Percentiles rank a stretch among this genome's conserved stretches.
phyloP scores from a whole-genome alignment of 2,888 invertebrate species.

The Danaus chrysippus region DNA sequence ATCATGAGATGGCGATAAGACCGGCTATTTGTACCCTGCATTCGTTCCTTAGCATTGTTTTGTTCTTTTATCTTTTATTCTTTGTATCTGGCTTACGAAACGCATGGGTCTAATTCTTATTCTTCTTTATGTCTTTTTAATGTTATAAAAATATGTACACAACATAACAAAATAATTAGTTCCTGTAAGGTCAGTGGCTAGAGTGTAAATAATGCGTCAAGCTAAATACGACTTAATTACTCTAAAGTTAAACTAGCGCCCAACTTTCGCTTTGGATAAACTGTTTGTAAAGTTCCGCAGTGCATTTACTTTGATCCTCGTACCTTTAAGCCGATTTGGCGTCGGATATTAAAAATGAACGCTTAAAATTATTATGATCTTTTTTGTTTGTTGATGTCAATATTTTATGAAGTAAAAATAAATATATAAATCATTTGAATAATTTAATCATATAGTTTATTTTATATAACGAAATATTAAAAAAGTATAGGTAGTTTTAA shows the following conservation, averaged over 20 bases:
- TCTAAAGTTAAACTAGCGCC: constrained; percentile 53
- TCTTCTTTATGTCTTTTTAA: too few relatives aligned
- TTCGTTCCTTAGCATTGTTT: too few relatives aligned
- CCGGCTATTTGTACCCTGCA: too few relatives aligned
- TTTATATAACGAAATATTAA: neutral
- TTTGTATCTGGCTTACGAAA: too few relatives aligned
- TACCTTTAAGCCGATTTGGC: constrained; percentile 5
- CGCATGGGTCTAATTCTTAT: too few relatives aligned
- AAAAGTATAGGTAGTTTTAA: too few relatives aligned
- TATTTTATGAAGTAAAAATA: neutral
- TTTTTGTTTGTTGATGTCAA: neutral
- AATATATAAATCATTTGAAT: neutral
- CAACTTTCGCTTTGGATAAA: constrained; percentile 51
- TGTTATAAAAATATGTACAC: neutral
- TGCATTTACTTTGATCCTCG: constrained; percentile 17
- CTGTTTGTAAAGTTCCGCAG: constrained; percentile 34
- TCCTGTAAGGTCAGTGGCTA: neutral
- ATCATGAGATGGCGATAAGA: too few relatives aligned
- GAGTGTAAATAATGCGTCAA: constrained; percentile 29
- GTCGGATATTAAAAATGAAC: neutral
- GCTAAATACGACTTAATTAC: constrained; percentile 50
- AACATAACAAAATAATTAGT: neutral
- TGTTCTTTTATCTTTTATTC: too few relatives aligned
- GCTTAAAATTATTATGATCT: neutral
- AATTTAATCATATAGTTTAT: neutral